Evolutionary conservation across 2,113 vertebrate species (phyloP), one percentile per base, ranked within the genome.

Genomic region (Oncorhynchus masou): DNA sequence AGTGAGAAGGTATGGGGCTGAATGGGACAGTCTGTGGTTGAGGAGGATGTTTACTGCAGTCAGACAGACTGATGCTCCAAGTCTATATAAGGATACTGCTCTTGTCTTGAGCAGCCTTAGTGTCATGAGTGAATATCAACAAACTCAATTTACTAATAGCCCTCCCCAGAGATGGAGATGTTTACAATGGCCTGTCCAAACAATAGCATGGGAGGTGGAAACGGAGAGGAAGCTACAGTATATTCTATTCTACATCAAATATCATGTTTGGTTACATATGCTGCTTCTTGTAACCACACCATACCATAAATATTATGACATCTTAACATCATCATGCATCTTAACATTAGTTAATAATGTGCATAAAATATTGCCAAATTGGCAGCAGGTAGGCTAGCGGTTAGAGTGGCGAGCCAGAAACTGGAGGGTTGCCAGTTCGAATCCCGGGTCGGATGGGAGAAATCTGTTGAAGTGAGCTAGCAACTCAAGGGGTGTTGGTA

Each of bases 151-250:
- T 79, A 77, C 73, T 84, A 78, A 79, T 74, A n/a, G 81, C 81
- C 68, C 76, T 88, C 75, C 79, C 86, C 68, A 60, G 74, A 74
- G 72, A 45, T 54, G 81, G 79, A 83, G 87, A 73, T 16, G 79
- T 92, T 91, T 91, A 87, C 78, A 85, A 75, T 74, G 80, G 79
- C 85, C 80, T 91, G 87, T 92, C 89, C 80, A 91, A 91, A 92
- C 88, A 91, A 89, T 27, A 80, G 88, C 85, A 76, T 77, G 84
- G 70, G 82, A 83, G 85, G 83, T 64, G 27, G 81, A 84, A 71
- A 24, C 69, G 69, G 8, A 79, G 81, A 77, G 75, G 57, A 81
- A 74, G 71, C 72, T 45, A 74, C 64, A 70, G 39, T 64, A 70
- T 73, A 83, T 85, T 65, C 54, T 57, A 67, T 73, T 86, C 34